Conservation (phyloP, 2,888 invertebrate species). For the Lucinisca nassula region DNA sequence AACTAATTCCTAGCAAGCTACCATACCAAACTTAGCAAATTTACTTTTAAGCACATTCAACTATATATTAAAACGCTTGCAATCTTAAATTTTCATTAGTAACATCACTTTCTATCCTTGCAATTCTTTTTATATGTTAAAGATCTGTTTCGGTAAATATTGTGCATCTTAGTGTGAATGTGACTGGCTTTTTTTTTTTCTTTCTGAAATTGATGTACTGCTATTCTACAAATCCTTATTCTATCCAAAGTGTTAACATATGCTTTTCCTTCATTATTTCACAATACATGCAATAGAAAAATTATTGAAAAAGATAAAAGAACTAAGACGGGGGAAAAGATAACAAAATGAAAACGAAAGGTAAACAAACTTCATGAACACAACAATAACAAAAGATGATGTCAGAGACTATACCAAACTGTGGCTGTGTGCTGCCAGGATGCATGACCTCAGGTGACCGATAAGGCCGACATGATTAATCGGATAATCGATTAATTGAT, state of each 20-base stretch:
- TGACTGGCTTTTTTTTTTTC: too few relatives aligned
- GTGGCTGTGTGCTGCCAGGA: constrained; percentile 61
- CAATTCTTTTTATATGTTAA: too few relatives aligned
- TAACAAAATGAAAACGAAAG: constrained; percentile 3
- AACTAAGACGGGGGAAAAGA: neutral
- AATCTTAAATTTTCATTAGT: neutral
- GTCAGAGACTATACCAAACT: constrained; percentile 61
- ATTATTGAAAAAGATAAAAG: neutral
- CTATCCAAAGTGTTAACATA: too few relatives aligned
- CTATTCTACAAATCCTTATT: too few relatives aligned
- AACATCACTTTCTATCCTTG: too few relatives aligned
- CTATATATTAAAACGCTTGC: neutral
- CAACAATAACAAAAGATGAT: constrained; percentile 53
- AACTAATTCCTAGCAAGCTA: constrained; percentile 13
- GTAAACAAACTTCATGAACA: neutral
- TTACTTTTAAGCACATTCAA: neutral
- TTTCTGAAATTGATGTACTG: too few relatives aligned
- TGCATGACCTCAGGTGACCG: neutral
- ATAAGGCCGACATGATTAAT: too few relatives aligned
- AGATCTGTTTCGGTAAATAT: too few relatives aligned
- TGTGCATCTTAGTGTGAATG: too few relatives aligned
- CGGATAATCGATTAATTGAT: too few relatives aligned
- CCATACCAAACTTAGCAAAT: constrained; percentile 10
- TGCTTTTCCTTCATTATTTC: neutral
- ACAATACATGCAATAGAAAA: constrained; percentile 4